Base-by-base conservation (phyloP, 2,888 invertebrate genomes). In the Volucella inflata region DNA sequence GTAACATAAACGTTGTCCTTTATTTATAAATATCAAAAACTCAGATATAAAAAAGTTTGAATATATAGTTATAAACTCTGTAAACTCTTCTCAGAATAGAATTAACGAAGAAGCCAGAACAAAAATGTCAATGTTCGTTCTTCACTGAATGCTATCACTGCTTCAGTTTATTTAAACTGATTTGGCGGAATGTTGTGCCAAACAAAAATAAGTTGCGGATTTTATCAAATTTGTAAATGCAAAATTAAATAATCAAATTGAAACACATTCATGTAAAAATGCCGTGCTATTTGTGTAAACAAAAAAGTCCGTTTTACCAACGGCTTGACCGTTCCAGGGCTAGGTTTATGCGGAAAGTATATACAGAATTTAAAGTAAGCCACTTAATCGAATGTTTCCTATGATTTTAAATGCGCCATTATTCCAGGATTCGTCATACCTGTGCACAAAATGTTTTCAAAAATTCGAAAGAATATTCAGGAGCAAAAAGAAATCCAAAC, bases 391-490 rank as follows among this genome's bases (percentile, higher is more conserved):
- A 16, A 10, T 53, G 9, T 14, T 6, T 2, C 42, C 44, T 3
- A n/a, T 4, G 11, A 48, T 42, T 2, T 0, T 8, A 59, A 36
- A 60, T 60, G 1, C 12, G 3, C 1, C 0, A 11, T 48, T 42
- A 3, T 30, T 48, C 16, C 2, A 79, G 79, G 79, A 79, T 2
- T 12, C 42, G 0, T 59, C 57, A 2, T 59, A 44, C 17, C 30
- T 79, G 10, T 79, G 79, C 44, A 10, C 51, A 36, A 59, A 10
- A 38, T 79, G 79, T 14, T 79, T 79, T 38, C 14, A 59, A 10
- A 79, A 72, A 72, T 79, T 79, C 40, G 79, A 79, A 11, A 65
- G n/a, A n/a, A 38, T 65, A n/a, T 79, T 51, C 11, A 50, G 40
- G 53, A 59, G 48, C 10, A 72, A 72, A 36, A 72, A 59, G 42